A percentile compares a stretch with the other conserved stretches of the same genome.
These are phyloP conservation scores for Diprion similis DNA, from an alignment of 1,140 invertebrate species.

Conservation along the genomic window DNA sequence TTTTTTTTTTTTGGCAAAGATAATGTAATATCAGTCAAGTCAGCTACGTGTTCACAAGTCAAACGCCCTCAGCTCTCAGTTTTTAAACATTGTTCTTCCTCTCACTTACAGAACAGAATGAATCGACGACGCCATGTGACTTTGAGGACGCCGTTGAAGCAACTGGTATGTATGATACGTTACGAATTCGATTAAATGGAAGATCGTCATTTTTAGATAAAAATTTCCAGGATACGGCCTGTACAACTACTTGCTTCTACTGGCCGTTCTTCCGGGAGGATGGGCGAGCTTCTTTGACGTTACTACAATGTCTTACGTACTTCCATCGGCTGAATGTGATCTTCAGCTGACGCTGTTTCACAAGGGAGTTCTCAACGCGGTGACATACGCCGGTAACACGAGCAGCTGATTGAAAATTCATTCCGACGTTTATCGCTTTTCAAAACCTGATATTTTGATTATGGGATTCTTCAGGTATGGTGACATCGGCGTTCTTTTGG, in stretches of 20 bases:
- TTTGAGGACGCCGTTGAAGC: slow-evolving; percentile 66
- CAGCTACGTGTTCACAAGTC: too few species aligned
- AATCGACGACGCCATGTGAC: slow-evolving; percentile 49
- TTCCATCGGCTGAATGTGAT: slow-evolving; percentile 76
- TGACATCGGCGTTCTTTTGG: slow-evolving; percentile 78
- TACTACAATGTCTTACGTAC: slow-evolving; percentile 70
- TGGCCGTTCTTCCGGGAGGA: slow-evolving; percentile 68
- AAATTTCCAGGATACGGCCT: slow-evolving; percentile 65
- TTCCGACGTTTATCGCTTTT: background rate
- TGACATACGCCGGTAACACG: slow-evolving; percentile 69
- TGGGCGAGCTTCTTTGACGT: slow-evolving; percentile 72
- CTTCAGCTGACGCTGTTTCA: slow-evolving; percentile 68
- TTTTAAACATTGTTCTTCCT: background rate
- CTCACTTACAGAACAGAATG: background rate
- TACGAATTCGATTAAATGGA: background rate
- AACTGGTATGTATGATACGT: slow-evolving; percentile 31
- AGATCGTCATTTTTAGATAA: background rate
- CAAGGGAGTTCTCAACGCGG: slow-evolving; percentile 73
- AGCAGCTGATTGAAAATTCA: background rate
- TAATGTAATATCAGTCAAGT: background rate
- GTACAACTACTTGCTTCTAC: slow-evolving; percentile 70
- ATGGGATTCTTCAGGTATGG: slow-evolving; percentile 69
- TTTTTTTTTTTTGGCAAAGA: background rate
- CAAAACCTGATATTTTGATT: background rate
- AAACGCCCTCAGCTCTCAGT: background rate